Evolutionary conservation across 2,888 invertebrate species (phyloP).

Genomic region (Xylota segnis): DNA sequence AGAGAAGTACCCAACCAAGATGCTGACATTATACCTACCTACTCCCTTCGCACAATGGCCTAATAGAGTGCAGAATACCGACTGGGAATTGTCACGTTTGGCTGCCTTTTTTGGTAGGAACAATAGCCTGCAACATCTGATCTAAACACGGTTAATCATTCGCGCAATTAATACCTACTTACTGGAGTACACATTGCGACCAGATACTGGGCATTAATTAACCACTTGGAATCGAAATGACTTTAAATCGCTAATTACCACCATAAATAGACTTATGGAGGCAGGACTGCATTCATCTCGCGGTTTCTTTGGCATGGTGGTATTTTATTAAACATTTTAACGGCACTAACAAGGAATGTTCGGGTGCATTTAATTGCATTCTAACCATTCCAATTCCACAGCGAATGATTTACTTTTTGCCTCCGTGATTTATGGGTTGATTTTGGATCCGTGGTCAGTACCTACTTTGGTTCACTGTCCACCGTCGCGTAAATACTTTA

Average conservation of each 20-base stretch:
- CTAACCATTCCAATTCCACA: constrained; percentile 54
- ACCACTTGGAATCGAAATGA: constrained; percentile 62
- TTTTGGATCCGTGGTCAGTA: constrained; percentile 14
- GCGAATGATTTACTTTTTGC: constrained; percentile 50
- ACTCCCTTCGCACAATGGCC: constrained; percentile 33
- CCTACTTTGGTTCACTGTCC: not conserved
- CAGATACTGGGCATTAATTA: constrained; percentile 71
- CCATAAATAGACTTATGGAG: constrained; percentile 69
- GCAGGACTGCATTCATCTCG: constrained; percentile 72
- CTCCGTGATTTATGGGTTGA: constrained; percentile 43
- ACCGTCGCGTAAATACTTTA: not conserved
- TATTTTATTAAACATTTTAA: constrained; percentile 61
- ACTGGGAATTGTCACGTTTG: constrained; percentile 67
- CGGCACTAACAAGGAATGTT: constrained; percentile 65
- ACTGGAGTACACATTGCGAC: constrained; percentile 54
- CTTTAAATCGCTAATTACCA: constrained; percentile 73
- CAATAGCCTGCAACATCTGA: constrained; percentile 68
- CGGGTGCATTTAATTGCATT: constrained; percentile 74
- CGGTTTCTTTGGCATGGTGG: constrained; percentile 44
- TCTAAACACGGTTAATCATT: constrained; percentile 64
- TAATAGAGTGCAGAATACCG: constrained; percentile 34
- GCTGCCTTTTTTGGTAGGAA: constrained; percentile 64
- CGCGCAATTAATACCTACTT: constrained; percentile 75
- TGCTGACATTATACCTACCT: not conserved
- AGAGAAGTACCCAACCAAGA: constrained; percentile 11